phyloP scores from a whole-genome alignment of 2,113 vertebrate genomes.

The Dascyllus trimaculatus region DNA sequence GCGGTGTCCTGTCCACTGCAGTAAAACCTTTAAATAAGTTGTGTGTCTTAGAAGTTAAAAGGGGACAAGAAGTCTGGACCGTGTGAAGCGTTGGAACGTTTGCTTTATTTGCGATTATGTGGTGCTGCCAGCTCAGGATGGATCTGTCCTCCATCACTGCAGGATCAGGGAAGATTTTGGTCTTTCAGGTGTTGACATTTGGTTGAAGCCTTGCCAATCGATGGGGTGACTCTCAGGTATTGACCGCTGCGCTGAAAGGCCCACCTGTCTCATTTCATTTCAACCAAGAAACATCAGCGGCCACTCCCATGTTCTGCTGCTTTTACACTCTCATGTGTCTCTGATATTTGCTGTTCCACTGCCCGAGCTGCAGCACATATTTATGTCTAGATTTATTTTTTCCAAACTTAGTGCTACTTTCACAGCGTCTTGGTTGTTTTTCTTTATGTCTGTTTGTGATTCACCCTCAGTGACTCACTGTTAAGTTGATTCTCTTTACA shows the following conservation, averaged over 20 bases:
- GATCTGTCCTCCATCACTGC: conserved; percentile 34
- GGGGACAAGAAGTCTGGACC: neutral
- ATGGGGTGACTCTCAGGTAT: conserved; percentile 69
- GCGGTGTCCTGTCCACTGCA: neutral
- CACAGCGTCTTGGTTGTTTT: conserved; percentile 29
- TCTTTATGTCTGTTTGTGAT: conserved; percentile 15
- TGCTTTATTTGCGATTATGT: neutral
- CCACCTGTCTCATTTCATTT: conserved; percentile 62
- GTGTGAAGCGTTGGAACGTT: conserved; percentile 7
- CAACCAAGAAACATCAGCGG: conserved; percentile 10
- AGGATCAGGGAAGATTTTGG: conserved; percentile 54
- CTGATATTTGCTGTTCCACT: conserved; percentile 44
- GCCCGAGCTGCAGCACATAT: conserved; percentile 5
- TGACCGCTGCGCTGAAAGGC: conserved; percentile 64
- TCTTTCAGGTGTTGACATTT: conserved; percentile 74
- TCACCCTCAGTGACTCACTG: conserved; percentile 41
- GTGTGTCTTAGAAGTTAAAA: neutral
- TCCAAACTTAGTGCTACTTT: conserved; percentile 34
- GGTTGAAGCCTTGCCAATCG: conserved; percentile 59
- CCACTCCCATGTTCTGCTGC: neutral
- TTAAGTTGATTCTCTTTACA: conserved; percentile 40
- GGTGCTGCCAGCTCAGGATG: conserved; percentile 5
- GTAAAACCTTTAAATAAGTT: conserved; percentile 3
- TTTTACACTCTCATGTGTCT: neutral
- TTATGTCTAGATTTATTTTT: conserved; percentile 44